Percentiles rank a stretch among this genome's conserved stretches.
These are phyloP conservation scores for Anagyrus pseudococci DNA, from an alignment of 2,888 invertebrate genomes.

Conservation along the genomic window DNA sequence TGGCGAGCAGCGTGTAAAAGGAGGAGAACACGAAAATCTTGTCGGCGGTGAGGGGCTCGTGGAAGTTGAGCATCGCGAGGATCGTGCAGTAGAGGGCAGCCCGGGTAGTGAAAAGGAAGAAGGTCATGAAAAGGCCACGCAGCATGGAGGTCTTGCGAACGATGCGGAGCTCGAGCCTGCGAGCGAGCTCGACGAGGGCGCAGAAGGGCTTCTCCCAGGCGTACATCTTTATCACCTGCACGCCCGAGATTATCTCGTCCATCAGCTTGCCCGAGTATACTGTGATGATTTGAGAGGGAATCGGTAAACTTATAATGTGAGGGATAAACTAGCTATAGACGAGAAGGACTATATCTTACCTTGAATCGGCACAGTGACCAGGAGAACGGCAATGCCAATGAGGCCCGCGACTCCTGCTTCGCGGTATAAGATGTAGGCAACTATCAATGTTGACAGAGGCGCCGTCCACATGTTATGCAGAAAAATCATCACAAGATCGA, in stretches of 20 bases:
- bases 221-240: slow-evolving; percentile 81
- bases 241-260: slow-evolving; percentile 78
- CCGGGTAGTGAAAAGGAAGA: slow-evolving; percentile 82
- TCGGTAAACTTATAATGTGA: neutral
- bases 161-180: slow-evolving; percentile 66
- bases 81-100: slow-evolving; percentile 81
- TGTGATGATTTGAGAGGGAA: slow-evolving; percentile 27
- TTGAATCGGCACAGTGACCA: slow-evolving; percentile 88
- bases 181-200: slow-evolving; percentile 66
- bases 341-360: slow-evolving; percentile 59
- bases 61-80: slow-evolving; percentile 72
- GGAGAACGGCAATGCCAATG: slow-evolving; percentile 82
- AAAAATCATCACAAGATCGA: slow-evolving; percentile 88
- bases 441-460: slow-evolving; percentile 73
- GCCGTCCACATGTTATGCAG: slow-evolving; percentile 95
- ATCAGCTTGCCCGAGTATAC: slow-evolving; percentile 65
- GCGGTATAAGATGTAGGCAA: slow-evolving; percentile 79
- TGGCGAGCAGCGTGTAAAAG: slow-evolving; percentile 65
- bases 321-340: no score
- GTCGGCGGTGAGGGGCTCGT: slow-evolving; percentile 74
- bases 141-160: slow-evolving; percentile 70
- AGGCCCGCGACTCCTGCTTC: slow-evolving; percentile 79
- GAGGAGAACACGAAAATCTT: slow-evolving; percentile 68
- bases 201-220: slow-evolving; percentile 79
- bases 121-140: slow-evolving; percentile 75